Conservation (phyloP, 2,113 vertebrate genomes). For the Marmota flaviventris region DNA sequence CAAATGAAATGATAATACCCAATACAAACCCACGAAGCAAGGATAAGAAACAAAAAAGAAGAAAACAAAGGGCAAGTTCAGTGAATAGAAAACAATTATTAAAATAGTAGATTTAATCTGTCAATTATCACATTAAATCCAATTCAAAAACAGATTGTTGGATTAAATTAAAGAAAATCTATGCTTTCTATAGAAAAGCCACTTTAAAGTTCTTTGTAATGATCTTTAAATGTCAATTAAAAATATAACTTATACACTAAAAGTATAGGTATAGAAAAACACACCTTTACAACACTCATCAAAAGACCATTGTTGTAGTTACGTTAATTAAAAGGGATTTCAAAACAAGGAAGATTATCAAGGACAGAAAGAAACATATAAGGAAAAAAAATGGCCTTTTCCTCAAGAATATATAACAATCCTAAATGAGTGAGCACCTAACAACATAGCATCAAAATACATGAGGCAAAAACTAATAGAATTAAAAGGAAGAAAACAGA, state of each 20-base stretch:
- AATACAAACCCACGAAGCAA: background rate
- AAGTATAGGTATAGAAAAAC: background rate
- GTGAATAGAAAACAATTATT: background rate
- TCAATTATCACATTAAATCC: background rate
- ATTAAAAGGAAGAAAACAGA: conserved; percentile 12
- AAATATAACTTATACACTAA: background rate
- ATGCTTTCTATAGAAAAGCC: background rate
- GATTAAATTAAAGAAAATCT: background rate
- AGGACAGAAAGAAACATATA: background rate
- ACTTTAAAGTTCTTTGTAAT: background rate
- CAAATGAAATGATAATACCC: background rate
- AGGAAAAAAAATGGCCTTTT: background rate
- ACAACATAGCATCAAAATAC: conserved; percentile 17
- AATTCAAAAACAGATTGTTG: background rate
- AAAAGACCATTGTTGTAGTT: background rate
- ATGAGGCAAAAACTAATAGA: background rate
- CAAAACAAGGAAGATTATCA: background rate
- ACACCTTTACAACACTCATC: background rate
- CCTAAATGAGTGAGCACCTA: background rate
- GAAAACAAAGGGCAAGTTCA: background rate
- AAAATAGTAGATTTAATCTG: background rate
- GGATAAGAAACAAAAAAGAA: background rate
- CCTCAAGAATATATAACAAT: background rate
- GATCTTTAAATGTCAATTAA: background rate
- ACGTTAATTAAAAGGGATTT: background rate